phyloP scores from a whole-genome alignment of 1,140 invertebrate species.

The Drosophila quadrilineata region DNA sequence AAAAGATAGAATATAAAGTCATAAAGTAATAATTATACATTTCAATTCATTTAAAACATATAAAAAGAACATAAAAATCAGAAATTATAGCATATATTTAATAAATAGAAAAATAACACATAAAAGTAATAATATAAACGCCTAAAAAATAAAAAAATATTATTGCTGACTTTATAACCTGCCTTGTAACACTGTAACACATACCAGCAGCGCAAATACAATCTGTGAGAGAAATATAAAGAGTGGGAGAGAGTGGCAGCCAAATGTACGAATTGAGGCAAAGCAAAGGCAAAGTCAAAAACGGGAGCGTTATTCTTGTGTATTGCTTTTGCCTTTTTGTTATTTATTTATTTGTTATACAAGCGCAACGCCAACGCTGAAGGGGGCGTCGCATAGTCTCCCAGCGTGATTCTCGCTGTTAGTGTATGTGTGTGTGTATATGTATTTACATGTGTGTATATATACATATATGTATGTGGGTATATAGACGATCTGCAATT shows the following conservation, averaged over 20 bases:
- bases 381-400: conserved; percentile 71
- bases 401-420: conserved; percentile 36
- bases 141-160: too few relatives aligned
- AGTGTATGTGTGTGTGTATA: conserved; percentile 1
- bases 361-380: conserved; percentile 40
- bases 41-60: too few relatives aligned
- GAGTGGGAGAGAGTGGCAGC: conserved; percentile 25
- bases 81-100: too few relatives aligned
- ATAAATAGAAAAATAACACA: conserved; percentile 13
- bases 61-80: too few relatives aligned
- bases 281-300: background rate
- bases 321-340: conserved; percentile 60
- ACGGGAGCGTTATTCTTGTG: conserved; percentile 48
- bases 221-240: conserved; percentile 37
- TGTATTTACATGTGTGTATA: conserved; percentile 28
- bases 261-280: conserved; percentile 22
- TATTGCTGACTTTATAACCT: conserved; percentile 61
- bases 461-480: too few relatives aligned
- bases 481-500: conserved; percentile 75
- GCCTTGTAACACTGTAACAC: too few relatives aligned
- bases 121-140: too few relatives aligned
- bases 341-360: conserved; percentile 55
- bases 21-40: too few relatives aligned
- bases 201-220: background rate
- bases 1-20: too few relatives aligned